Conservation (phyloP, 2,888 invertebrate species). For the Cheilosia vulpina region DNA sequence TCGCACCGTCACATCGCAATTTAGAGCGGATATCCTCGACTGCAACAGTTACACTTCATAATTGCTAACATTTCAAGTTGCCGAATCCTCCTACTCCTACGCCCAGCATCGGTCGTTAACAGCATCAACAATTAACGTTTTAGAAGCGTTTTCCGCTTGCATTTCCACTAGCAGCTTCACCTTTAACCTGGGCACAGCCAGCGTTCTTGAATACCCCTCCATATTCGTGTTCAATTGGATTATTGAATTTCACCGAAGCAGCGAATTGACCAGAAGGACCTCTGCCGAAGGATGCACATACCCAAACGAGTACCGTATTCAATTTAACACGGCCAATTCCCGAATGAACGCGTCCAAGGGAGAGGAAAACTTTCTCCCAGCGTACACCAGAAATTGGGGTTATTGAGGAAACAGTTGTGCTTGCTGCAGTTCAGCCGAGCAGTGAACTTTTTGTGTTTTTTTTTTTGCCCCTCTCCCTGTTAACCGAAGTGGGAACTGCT, state of each 20-base stretch:
- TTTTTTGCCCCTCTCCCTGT: neutral
- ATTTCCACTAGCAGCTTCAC: neutral
- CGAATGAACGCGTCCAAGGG: constrained; percentile 2
- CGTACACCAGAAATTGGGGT: neutral
- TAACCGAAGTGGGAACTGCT: neutral
- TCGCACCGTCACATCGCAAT: constrained; percentile 22
- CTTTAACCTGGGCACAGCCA: constrained; percentile 14
- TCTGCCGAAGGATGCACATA: constrained; percentile 1
- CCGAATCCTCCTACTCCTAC: neutral
- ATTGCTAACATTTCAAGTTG: constrained; percentile 60
- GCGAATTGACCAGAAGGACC: constrained; percentile 49
- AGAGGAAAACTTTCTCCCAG: constrained; percentile 40
- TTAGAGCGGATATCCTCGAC: constrained; percentile 68
- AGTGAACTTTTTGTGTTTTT: neutral
- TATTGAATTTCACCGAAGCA: constrained; percentile 43
- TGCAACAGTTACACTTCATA: constrained; percentile 71
- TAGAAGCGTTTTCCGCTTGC: constrained; percentile 26
- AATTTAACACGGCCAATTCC: constrained; percentile 62
- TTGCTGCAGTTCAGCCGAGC: constrained; percentile 19
- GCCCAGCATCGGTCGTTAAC: constrained; percentile 26
- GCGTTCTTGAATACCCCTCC: constrained; percentile 8
- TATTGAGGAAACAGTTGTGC: constrained; percentile 31
- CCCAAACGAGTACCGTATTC: constrained; percentile 4
- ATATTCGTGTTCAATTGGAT: constrained; percentile 46
- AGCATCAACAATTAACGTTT: constrained; percentile 56